Evolutionary conservation across 2,888 invertebrate species (phyloP).

Genomic region (Andrena trimmerana): DNA sequence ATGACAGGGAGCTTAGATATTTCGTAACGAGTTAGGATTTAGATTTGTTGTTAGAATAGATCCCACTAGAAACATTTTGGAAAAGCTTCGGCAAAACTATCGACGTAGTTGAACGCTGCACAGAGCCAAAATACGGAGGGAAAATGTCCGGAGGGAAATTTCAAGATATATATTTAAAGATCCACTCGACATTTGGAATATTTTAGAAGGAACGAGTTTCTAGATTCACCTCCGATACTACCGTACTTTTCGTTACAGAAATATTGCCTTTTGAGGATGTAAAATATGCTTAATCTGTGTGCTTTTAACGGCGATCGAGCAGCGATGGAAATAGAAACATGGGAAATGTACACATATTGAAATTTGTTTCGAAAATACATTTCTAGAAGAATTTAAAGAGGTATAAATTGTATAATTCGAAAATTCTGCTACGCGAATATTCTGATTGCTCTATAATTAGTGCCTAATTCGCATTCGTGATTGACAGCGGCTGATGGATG

Average conservation of each 20-base stretch:
- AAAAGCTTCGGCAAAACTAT: neutral
- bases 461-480: slow-evolving; percentile 28
- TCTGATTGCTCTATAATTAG: neutral
- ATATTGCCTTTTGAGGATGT: neutral
- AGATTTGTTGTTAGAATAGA: neutral
- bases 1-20: neutral
- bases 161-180: neutral
- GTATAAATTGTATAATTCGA: neutral
- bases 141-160: neutral
- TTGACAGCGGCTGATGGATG: slow-evolving; percentile 23
- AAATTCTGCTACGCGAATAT: neutral
- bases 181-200: neutral
- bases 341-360: too few species aligned
- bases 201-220: neutral
- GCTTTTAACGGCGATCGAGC: neutral
- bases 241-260: neutral
- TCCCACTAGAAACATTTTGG: neutral
- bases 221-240: neutral
- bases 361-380: too few species aligned
- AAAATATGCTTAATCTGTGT: neutral
- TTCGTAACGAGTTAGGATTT: neutral
- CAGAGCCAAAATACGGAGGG: neutral
- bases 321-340: neutral
- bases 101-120: neutral
- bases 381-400: too few species aligned